Conservation (phyloP, 2,797 vertebrate species). For the Miichthys miiuy region DNA sequence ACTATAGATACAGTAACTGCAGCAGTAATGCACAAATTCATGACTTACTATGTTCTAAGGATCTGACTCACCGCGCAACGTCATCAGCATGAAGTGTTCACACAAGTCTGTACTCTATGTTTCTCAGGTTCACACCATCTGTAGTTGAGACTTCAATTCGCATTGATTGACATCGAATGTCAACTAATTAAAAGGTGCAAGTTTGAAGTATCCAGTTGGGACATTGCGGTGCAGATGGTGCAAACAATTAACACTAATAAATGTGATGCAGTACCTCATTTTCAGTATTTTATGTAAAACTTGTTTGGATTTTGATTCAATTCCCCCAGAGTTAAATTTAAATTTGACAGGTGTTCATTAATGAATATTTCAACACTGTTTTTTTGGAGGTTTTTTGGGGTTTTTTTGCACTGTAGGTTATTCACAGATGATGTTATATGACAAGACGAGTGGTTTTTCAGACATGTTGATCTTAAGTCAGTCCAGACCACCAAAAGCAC, state of each 20-base stretch:
- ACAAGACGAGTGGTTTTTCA: slow-evolving; percentile 2
- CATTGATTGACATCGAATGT: slow-evolving; percentile 50
- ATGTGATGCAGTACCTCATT: slow-evolving; percentile 15
- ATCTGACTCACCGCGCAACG: not conserved
- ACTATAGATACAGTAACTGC: slow-evolving; percentile 28
- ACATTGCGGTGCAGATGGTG: slow-evolving; percentile 40
- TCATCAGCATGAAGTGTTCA: slow-evolving; percentile 5
- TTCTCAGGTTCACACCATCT: slow-evolving; percentile 42
- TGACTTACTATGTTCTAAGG: slow-evolving; percentile 16
- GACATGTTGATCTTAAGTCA: slow-evolving; percentile 37
- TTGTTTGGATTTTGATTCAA: slow-evolving; percentile 15
- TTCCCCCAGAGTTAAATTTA: slow-evolving; percentile 3
- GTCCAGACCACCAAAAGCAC: slow-evolving; percentile 3
- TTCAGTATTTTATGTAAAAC: slow-evolving; percentile 20
- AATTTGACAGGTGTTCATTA: slow-evolving; percentile 20
- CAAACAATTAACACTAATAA: slow-evolving; percentile 41
- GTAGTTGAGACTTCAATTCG: slow-evolving; percentile 36
- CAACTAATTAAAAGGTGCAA: slow-evolving; percentile 54
- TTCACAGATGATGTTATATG: not conserved
- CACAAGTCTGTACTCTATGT: slow-evolving; percentile 15
- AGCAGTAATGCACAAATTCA: slow-evolving; percentile 23
- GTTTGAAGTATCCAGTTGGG: slow-evolving; percentile 27
- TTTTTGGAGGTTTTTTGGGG: too few species aligned
- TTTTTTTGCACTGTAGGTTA: slow-evolving; percentile 1
- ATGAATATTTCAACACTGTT: slow-evolving; percentile 45